A percentile compares a stretch with the other conserved stretches of the same genome.
phyloP scores from a whole-genome alignment of 2,797 vertebrate species.

The Peromyscus melanophrys region DNA sequence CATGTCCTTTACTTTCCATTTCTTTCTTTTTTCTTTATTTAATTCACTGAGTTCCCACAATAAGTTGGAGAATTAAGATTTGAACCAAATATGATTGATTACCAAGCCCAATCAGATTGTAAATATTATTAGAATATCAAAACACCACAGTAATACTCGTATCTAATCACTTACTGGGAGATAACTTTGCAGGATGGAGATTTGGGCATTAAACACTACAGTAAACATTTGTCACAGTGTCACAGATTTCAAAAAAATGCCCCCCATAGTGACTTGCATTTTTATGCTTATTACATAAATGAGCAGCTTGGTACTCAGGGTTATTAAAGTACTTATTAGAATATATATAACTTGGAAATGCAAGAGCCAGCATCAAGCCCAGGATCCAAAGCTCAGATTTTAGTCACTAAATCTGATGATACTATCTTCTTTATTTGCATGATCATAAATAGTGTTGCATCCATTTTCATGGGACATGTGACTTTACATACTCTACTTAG shows the following conservation, averaged over 20 bases:
- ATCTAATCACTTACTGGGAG: background rate
- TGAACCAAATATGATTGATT: constrained; percentile 30
- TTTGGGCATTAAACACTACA: background rate
- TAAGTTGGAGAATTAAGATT: background rate
- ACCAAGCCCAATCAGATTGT: background rate
- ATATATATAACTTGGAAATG: background rate
- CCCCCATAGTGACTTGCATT: background rate
- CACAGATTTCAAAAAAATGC: background rate
- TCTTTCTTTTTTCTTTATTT: background rate
- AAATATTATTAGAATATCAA: background rate
- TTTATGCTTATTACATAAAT: background rate
- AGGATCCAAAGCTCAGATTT: background rate
- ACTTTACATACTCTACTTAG: background rate
- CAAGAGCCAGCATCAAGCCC: constrained; percentile 26
- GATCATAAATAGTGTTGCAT: background rate
- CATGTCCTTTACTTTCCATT: background rate
- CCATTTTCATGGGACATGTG: constrained; percentile 17
- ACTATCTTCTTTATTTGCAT: constrained; percentile 3
- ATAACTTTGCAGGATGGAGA: background rate
- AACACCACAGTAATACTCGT: background rate
- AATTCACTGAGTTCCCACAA: background rate
- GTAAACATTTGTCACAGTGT: background rate
- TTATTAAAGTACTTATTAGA: constrained; percentile 40
- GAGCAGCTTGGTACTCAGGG: constrained; percentile 11
- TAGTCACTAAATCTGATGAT: background rate